phyloP scores from a whole-genome alignment of 2,113 vertebrate genomes.

The Vombatus ursinus region DNA sequence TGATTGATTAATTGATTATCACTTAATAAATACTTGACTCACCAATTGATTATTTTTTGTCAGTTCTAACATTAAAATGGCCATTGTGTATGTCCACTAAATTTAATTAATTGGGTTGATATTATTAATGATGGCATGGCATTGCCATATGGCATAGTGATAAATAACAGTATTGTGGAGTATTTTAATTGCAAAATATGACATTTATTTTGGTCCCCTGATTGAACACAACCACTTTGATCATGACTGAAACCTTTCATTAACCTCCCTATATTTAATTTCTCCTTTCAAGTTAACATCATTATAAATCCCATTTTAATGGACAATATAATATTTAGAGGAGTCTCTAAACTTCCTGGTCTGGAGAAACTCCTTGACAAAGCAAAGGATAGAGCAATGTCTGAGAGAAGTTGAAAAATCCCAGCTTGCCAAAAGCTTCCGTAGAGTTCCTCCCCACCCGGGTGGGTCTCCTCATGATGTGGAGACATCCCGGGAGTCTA shows the following conservation, averaged over 20 bases:
- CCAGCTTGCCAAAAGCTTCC: slow-evolving; percentile 10
- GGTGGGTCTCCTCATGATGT: slow-evolving; percentile 53
- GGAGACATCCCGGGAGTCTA: slow-evolving; percentile 50
- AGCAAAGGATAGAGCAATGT: neutral
- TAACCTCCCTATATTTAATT: slow-evolving; percentile 83
- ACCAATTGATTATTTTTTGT: slow-evolving; percentile 51
- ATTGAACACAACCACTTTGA: slow-evolving; percentile 78
- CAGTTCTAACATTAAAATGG: slow-evolving; percentile 64
- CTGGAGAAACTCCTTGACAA: slow-evolving; percentile 32
- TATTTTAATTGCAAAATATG: slow-evolving; percentile 81
- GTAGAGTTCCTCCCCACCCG: slow-evolving; percentile 16
- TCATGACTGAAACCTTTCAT: slow-evolving; percentile 82
- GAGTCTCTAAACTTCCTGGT: slow-evolving; percentile 60
- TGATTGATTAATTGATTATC: neutral
- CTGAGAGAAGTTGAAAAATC: slow-evolving; percentile 8
- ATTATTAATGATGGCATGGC: slow-evolving; percentile 79
- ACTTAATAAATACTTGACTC: neutral
- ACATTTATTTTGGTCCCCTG: slow-evolving; percentile 76
- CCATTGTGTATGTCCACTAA: slow-evolving; percentile 66
- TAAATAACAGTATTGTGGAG: slow-evolving; percentile 75
- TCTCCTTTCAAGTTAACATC: slow-evolving; percentile 78
- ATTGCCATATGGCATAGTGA: slow-evolving; percentile 66
- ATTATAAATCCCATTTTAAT: slow-evolving; percentile 67
- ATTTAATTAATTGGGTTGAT: slow-evolving; percentile 63
- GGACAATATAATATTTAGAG: slow-evolving; percentile 56